These are phyloP conservation scores for Xanthia togata DNA, from an alignment of 2,888 invertebrate species.

Conservation along the genomic window DNA sequence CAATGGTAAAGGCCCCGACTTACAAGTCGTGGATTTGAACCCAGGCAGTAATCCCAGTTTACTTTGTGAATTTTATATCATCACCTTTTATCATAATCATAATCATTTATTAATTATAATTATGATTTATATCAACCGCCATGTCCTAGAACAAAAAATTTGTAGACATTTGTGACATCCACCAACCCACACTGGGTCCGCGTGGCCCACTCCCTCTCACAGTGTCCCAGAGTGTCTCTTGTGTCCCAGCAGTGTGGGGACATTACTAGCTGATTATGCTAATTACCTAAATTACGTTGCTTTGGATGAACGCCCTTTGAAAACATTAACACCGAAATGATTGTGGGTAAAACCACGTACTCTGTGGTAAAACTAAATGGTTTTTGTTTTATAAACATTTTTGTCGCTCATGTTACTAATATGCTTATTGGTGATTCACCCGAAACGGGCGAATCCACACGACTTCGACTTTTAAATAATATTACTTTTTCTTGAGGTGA, in stretches of 20 bases:
- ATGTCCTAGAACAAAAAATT: rapidly evolving
- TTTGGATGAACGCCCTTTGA: neutral
- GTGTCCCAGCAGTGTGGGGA: neutral
- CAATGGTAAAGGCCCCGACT: neutral
- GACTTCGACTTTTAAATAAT: too few species aligned
- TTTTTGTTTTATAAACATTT: neutral
- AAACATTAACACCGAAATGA: neutral
- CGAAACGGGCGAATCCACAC: too few species aligned
- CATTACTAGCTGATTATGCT: neutral
- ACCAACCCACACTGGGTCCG: neutral
- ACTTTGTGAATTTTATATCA: neutral
- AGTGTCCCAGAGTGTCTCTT: neutral
- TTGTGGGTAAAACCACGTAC: too few species aligned
- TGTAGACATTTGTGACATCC: neutral
- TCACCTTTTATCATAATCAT: too few species aligned
- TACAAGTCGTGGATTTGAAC: neutral
- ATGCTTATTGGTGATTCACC: too few species aligned
- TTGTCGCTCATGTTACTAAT: neutral
- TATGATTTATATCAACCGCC: too few species aligned
- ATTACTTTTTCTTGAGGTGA: too few species aligned
- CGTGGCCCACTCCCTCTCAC: neutral
- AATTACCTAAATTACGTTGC: neutral
- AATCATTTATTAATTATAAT: too few species aligned
- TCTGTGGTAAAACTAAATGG: too few species aligned
- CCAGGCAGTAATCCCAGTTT: neutral